Evolutionary conservation across 2,113 vertebrate genomes (phyloP), one percentile per base, ranked within the genome.

Genomic region (Myotis brandtii): DNA sequence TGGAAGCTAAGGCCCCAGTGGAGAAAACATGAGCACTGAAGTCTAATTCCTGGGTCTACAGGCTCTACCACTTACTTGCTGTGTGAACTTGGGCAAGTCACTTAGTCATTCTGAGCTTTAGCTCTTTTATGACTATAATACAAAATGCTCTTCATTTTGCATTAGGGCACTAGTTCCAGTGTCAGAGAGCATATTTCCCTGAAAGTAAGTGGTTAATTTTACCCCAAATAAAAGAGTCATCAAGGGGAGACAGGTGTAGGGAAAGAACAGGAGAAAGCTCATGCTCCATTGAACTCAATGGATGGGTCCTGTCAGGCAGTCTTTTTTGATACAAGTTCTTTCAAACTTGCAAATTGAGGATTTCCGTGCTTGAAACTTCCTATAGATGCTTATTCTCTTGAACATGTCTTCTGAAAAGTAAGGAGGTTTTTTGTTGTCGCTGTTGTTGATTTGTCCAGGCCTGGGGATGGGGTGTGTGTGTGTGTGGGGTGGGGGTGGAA

Each of bases 321-420:
- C 48, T 94, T 93, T 95, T 75, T 14, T 56, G 70, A 94, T n/a
- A 32, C 21, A 85, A 50, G 46, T 62, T 23, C 32, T 82, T 27
- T 27, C 56, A 62, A n/a, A 13, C 18, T 43, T 43, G 30, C 2
- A 79, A 72, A 43, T 21, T 18, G 52, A 86, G 40, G n/a, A 62
- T 37, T 54, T 62, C 40, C 75, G 1, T 30, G 34, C 14, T 62
- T 69, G 54, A 34, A 69, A 37, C 34, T 92, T 95, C 50, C 25
- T 56, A 0, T 14, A 40, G 37, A 37, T 18, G 0, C 20, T 27
- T 67, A 21, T n/a, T 79, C 34, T 90, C 25, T 76, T 79, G 23
- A 64, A 18, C 40, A 17, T 32, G 37, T 43, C 25, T 79, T 86
- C 73, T 90, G 43, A 62, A 62, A 77, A 94, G 3, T 37, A 16